A percentile compares a stretch with the other conserved stretches of the same genome.
These are phyloP conservation scores for Graptemys geographica DNA, from an alignment of 2,797 vertebrate species.

Conservation along the genomic window DNA sequence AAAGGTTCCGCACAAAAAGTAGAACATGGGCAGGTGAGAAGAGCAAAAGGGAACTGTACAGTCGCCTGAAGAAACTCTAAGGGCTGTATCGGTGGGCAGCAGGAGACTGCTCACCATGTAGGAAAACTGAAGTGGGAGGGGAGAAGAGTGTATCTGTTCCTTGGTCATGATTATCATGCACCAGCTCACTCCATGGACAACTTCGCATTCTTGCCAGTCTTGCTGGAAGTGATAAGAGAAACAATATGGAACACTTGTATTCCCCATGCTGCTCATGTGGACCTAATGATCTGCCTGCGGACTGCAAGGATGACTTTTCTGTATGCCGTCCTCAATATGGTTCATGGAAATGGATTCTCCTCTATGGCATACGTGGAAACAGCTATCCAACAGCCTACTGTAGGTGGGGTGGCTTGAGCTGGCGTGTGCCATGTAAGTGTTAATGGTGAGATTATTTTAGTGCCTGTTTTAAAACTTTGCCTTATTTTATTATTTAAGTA, in stretches of 20 bases:
- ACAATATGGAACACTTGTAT: rapidly evolving
- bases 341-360: neutral
- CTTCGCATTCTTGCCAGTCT: neutral
- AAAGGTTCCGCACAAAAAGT: conserved; percentile 91
- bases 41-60: conserved; percentile 96
- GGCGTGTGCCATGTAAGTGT: neutral
- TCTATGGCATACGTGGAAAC: neutral
- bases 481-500: conserved; percentile 70
- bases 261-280: rapidly evolving
- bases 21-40: conserved; percentile 96
- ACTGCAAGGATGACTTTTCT: neutral
- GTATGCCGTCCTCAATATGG: neutral
- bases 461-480: conserved; percentile 12
- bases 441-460: neutral
- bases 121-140: neutral
- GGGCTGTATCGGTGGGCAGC: rapidly evolving
- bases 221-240: neutral
- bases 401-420: neutral
- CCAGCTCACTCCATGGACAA: neutral
- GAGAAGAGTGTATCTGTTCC: neutral
- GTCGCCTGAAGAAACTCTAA: conserved; percentile 95
- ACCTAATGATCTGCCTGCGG: rapidly evolving
- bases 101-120: neutral
- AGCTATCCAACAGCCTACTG: rapidly evolving
- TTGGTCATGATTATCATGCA: rapidly evolving